These are phyloP conservation scores for Circaetus cinerascens DNA, from an alignment of 2,113 vertebrate species.

Conservation along the genomic window DNA sequence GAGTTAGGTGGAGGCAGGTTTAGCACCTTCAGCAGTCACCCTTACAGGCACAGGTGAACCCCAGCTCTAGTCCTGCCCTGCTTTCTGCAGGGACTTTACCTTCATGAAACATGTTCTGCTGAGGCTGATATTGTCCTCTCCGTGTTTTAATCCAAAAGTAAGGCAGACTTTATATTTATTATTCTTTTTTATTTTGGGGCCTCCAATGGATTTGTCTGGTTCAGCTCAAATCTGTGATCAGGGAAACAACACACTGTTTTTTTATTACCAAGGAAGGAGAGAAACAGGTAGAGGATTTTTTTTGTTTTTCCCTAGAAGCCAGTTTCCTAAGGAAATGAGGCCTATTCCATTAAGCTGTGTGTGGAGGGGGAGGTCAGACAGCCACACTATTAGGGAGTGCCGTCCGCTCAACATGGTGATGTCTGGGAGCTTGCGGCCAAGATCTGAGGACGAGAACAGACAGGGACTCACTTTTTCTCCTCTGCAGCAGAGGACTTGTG, in stretches of 20 bases:
- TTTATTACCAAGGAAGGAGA: neutral
- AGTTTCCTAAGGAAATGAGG: conserved; percentile 48
- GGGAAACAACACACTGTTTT: neutral
- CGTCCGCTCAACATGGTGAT: neutral
- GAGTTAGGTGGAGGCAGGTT: neutral
- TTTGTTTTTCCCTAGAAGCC: neutral
- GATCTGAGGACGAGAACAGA: neutral
- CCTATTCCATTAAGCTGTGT: neutral
- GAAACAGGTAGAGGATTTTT: neutral
- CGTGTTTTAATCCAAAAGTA: neutral
- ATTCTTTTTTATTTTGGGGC: neutral
- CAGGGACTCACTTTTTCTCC: neutral
- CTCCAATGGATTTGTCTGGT: neutral
- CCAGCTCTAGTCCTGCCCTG: neutral
- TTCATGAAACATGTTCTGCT: neutral
- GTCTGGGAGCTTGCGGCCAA: fast-evolving
- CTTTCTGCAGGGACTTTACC: neutral
- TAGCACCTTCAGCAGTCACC: neutral
- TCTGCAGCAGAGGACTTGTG: neutral
- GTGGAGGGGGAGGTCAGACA: neutral
- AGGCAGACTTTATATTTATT: neutral
- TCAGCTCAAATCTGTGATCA: neutral
- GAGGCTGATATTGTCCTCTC: neutral
- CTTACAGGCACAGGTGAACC: neutral
- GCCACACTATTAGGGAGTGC: neutral